Conservation (phyloP, 2,888 invertebrate species). For the Hydraecia micacea region DNA sequence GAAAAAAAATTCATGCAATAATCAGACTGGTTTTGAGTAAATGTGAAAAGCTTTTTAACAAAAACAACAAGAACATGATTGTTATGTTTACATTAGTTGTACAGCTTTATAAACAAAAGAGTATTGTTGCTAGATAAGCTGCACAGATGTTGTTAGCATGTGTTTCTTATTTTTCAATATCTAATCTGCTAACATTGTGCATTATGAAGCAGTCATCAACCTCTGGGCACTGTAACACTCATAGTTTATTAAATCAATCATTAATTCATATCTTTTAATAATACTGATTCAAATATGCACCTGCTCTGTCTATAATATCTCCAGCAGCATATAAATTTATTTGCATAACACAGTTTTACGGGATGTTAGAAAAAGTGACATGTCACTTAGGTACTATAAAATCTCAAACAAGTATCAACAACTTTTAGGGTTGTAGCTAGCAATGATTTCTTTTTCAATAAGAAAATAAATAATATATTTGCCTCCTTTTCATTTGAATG, state of each 20-base stretch:
- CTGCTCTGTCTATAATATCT: neutral
- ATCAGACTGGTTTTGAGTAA: slow-evolving; percentile 5
- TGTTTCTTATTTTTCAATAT: slow-evolving; percentile 8
- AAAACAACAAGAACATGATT: slow-evolving; percentile 24
- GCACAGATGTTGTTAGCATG: slow-evolving; percentile 13
- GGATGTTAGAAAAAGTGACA: too few species aligned
- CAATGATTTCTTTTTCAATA: neutral
- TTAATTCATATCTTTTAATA: neutral
- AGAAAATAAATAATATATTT: neutral
- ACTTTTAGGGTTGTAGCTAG: neutral
- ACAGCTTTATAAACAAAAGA: slow-evolving; percentile 27
- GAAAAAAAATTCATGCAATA: neutral
- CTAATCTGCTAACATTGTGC: neutral
- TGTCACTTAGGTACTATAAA: too few species aligned
- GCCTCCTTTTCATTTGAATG: neutral
- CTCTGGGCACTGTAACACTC: neutral
- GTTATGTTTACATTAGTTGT: slow-evolving; percentile 21
- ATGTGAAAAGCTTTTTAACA: neutral
- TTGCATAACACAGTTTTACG: too few species aligned
- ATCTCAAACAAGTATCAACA: neutral
- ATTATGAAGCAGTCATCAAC: slow-evolving; percentile 23
- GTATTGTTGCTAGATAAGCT: slow-evolving; percentile 37
- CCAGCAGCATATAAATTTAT: too few species aligned
- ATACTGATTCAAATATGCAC: neutral
- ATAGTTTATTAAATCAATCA: neutral